Evolutionary conservation across 2,888 invertebrate species (phyloP).

Genomic region (Drosophila maculinotata): DNA sequence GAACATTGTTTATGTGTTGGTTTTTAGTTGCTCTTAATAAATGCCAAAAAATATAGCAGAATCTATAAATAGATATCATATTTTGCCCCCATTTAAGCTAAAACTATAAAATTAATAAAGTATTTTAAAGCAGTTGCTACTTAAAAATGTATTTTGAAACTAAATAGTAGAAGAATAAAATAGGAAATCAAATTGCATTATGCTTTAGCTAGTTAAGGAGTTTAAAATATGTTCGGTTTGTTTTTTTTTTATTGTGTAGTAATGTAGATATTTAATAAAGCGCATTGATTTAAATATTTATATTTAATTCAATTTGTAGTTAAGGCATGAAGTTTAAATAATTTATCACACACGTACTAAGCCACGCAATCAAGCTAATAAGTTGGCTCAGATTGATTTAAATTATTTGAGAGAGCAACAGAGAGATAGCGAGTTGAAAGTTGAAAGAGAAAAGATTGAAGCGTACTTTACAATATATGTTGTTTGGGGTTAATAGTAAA

Average conservation of each 20-base stretch:
- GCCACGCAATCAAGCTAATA: conserved; percentile 54
- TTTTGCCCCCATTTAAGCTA: conserved; percentile 28
- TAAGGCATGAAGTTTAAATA: conserved; percentile 65
- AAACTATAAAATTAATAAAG: conserved; percentile 35
- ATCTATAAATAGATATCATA: conserved; percentile 39
- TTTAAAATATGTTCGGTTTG: conserved; percentile 40
- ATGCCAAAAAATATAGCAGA: conserved; percentile 31
- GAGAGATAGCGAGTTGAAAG: conserved; percentile 17
- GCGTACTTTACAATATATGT: conserved; percentile 25
- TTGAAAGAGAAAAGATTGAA: conserved; percentile 2
- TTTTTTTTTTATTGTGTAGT: conserved; percentile 43
- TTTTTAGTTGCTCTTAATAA: conserved; percentile 73
- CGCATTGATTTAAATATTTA: conserved; percentile 61
- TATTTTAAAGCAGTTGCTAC: conserved; percentile 45
- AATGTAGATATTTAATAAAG: conserved; percentile 60
- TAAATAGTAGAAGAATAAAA: conserved; percentile 53
- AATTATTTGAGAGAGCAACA: conserved; percentile 3
- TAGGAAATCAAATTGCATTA: conserved; percentile 55
- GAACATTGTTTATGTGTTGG: conserved; percentile 65
- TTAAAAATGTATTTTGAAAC: conserved; percentile 43
- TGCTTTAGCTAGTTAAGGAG: conserved; percentile 60
- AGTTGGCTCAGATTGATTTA: conserved; percentile 30
- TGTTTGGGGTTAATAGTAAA: neutral
- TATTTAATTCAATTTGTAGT: conserved; percentile 50
- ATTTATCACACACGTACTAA: conserved; percentile 73